Evolutionary conservation across 2,797 vertebrate genomes (phyloP), one percentile per base, ranked within the genome.

Genomic region (Pangasius krempfi): DNA sequence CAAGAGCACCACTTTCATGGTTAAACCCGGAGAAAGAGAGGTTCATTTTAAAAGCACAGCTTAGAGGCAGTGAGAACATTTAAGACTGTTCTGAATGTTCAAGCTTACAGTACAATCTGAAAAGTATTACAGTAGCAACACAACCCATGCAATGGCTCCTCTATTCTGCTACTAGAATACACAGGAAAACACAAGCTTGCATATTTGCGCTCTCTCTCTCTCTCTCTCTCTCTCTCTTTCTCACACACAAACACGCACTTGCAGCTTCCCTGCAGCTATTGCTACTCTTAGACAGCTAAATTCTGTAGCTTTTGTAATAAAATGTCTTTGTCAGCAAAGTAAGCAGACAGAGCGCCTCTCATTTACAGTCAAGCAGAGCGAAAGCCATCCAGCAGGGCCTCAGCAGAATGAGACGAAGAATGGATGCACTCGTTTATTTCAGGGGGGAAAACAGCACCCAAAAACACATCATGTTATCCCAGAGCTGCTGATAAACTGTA

Each of bases 241-340:
- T 40, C 62, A 10, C 12, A 44, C 68, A 20, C 79, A 91, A 91
- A 92, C 94, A 92, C 89, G 86, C 86, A 66, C 92, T 91, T 79
- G 20, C 87, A 37, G 68, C 64, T 92, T 87, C 94, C 94, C 94
- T 94, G 88, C 91, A 94, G 95, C 94, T 89, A 94, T 86, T 90
- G 88, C 91, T 88, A 89, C 91, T 91, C 93, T 92, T 91, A 92
- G 90, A 90, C 93, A 92, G 92, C 92, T 91, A 90, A 81, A 89
- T 75, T 86, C 72, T 94, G 84, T 89, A 90, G 91, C 92, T 92
- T 93, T 92, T 90, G 87, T 87, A 87, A 37, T 84, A 27, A 93
- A 95, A 92, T 64, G 64, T 88, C 91, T 92, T 89, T 56, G 93
- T 96, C 95, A 96, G 95, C 96, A 94, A 90, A 83, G 89, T 93